These are phyloP conservation scores for Dendropsophus ebraccatus DNA, from an alignment of 2,113 vertebrate genomes.

Conservation along the genomic window DNA sequence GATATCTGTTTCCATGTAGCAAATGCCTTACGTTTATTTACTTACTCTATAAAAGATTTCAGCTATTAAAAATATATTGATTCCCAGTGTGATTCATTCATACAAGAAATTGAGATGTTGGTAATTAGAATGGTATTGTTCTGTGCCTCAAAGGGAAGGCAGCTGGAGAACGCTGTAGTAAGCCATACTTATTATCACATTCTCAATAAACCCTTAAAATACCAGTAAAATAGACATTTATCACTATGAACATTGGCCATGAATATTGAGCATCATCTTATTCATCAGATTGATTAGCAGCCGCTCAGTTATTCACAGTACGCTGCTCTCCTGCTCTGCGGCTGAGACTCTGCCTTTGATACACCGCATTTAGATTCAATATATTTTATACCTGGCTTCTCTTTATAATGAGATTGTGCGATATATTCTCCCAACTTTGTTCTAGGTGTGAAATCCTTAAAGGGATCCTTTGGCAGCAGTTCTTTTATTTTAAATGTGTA, in stretches of 20 bases:
- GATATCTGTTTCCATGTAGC: too few relatives aligned
- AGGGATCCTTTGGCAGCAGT: not conserved
- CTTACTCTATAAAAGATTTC: not conserved
- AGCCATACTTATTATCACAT: slow-evolving; percentile 28
- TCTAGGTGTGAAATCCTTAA: not conserved
- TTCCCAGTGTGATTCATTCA: not conserved
- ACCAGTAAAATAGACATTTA: slow-evolving; percentile 25
- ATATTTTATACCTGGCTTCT: slow-evolving; percentile 14
- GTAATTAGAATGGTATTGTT: slow-evolving; percentile 14
- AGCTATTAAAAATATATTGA: too few relatives aligned
- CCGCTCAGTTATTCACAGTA: not conserved
- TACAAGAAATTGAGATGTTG: slow-evolving; percentile 25
- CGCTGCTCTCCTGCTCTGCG: not conserved
- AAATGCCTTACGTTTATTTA: not conserved
- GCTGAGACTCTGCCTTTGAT: not conserved
- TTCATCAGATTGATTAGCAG: slow-evolving; percentile 23
- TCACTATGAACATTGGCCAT: not conserved
- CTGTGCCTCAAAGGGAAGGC: not conserved
- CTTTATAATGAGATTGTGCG: not conserved
- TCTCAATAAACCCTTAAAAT: not conserved
- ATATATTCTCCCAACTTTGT: not conserved
- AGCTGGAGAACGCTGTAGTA: slow-evolving; percentile 35
- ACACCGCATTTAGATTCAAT: not conserved
- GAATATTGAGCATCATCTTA: slow-evolving; percentile 17
- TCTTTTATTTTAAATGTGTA: not conserved